phyloP scores from a whole-genome alignment of 2,888 invertebrate species.

The Phortica okadai region DNA sequence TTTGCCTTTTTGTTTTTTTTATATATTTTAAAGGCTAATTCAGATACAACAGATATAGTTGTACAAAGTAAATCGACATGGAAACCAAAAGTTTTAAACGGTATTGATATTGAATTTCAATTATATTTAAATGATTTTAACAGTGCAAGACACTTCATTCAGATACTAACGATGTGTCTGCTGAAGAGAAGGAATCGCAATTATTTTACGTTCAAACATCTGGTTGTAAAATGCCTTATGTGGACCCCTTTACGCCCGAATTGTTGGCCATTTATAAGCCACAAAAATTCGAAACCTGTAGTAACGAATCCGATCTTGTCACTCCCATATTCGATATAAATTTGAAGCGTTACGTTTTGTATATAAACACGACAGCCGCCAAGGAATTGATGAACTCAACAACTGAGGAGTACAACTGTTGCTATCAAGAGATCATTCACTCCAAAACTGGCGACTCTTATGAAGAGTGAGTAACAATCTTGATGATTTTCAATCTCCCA shows the following conservation, averaged over 20 bases:
- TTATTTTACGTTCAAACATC: slow-evolving; percentile 76
- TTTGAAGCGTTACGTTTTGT: slow-evolving; percentile 50
- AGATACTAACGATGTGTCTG: too few relatives aligned
- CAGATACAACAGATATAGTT: too few relatives aligned
- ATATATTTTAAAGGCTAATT: too few relatives aligned
- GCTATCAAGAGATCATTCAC: slow-evolving; percentile 66
- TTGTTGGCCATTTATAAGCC: slow-evolving; percentile 77
- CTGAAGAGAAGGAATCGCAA: background rate
- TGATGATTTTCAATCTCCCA: too few relatives aligned
- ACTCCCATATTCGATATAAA: slow-evolving; percentile 52
- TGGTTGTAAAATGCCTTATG: slow-evolving; percentile 80
- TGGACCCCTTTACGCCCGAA: slow-evolving; percentile 79
- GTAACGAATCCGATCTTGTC: slow-evolving; percentile 61
- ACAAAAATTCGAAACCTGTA: slow-evolving; percentile 78
- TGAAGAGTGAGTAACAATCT: too few relatives aligned
- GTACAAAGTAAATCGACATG: too few relatives aligned
- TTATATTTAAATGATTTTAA: too few relatives aligned
- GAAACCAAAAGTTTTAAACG: too few relatives aligned
- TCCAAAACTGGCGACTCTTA: too few relatives aligned
- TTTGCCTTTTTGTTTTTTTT: too few relatives aligned
- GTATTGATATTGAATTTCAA: too few relatives aligned
- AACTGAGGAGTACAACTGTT: slow-evolving; percentile 60
- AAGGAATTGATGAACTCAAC: slow-evolving; percentile 48
- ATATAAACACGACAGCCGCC: slow-evolving; percentile 54
- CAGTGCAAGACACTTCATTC: too few relatives aligned